A percentile compares a stretch with the other conserved stretches of the same genome.
These are phyloP conservation scores for Volucella inflata DNA, from an alignment of 2,888 invertebrate species.

Conservation along the genomic window DNA sequence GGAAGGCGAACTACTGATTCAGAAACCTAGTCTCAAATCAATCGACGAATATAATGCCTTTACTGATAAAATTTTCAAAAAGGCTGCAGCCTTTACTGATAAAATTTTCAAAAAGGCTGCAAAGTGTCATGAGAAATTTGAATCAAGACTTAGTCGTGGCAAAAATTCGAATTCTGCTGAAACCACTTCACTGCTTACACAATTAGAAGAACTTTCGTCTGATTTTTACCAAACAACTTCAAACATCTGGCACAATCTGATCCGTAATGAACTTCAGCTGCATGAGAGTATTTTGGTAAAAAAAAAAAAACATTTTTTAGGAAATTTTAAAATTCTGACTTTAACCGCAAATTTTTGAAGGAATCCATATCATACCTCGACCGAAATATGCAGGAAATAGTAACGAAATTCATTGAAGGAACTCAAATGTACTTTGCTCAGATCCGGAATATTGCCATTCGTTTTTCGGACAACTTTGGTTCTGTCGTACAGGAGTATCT, in stretches of 20 bases:
- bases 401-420: slow-evolving; percentile 87
- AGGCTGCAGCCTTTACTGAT: slow-evolving; percentile 83
- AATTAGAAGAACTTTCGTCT: slow-evolving; percentile 83
- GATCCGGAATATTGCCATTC: slow-evolving; percentile 86
- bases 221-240: slow-evolving; percentile 82
- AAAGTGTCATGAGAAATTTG: too few species aligned
- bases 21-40: slow-evolving; percentile 85
- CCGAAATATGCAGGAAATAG: slow-evolving; percentile 89
- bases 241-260: slow-evolving; percentile 82
- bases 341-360: too few species aligned
- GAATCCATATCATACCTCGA: slow-evolving; percentile 86
- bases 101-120: slow-evolving; percentile 79
- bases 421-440: slow-evolving; percentile 86
- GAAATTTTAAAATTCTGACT: slow-evolving; percentile 87
- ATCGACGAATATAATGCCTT: slow-evolving; percentile 84
- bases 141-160: too few species aligned
- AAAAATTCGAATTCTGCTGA: too few species aligned
- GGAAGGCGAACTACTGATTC: slow-evolving; percentile 86
- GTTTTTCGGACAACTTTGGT: slow-evolving; percentile 83
- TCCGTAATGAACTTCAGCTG: slow-evolving; percentile 85
- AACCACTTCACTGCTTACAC: slow-evolving; percentile 65
- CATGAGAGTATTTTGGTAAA: slow-evolving; percentile 89
- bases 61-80: slow-evolving; percentile 83
- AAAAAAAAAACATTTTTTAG: slow-evolving; percentile 75
- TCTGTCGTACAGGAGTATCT: slow-evolving; percentile 80